Evolutionary conservation across 2,797 vertebrate species (phyloP).

Genomic region (Chiroxiphia lanceolata): DNA sequence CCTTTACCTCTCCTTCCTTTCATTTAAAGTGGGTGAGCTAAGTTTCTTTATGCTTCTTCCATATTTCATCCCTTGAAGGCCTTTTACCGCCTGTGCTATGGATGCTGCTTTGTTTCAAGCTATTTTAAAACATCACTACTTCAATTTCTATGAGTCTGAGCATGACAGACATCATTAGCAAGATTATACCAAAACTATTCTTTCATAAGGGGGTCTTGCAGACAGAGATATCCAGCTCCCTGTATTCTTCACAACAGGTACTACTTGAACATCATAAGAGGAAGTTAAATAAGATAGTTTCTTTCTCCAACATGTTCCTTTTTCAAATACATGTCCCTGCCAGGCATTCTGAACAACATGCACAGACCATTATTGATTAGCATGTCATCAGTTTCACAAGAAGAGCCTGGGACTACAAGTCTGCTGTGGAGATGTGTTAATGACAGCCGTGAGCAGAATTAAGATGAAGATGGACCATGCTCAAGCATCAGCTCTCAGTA

Average conservation of each 20-base stretch:
- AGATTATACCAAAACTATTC: background rate
- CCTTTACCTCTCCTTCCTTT: background rate
- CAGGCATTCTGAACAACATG: background rate
- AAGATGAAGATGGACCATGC: background rate
- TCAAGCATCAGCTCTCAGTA: background rate
- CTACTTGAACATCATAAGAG: background rate
- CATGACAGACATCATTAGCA: background rate
- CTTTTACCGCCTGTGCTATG: background rate
- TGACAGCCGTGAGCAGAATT: background rate
- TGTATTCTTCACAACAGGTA: background rate
- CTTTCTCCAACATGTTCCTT: background rate
- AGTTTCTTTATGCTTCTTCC: background rate
- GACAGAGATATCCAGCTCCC: background rate
- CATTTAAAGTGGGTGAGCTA: background rate
- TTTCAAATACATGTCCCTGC: background rate
- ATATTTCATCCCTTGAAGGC: background rate
- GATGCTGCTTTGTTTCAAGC: background rate
- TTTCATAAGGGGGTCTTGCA: background rate
- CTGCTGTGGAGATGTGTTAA: background rate
- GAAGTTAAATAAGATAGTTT: background rate
- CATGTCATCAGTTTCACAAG: background rate
- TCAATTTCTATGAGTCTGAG: background rate
- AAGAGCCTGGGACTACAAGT: background rate
- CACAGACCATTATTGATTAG: background rate
- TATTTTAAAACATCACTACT: background rate